Evolutionary conservation across 2,888 invertebrate species (phyloP), one percentile per base, ranked within the genome.

Genomic region (Nyleta sp.): DNA sequence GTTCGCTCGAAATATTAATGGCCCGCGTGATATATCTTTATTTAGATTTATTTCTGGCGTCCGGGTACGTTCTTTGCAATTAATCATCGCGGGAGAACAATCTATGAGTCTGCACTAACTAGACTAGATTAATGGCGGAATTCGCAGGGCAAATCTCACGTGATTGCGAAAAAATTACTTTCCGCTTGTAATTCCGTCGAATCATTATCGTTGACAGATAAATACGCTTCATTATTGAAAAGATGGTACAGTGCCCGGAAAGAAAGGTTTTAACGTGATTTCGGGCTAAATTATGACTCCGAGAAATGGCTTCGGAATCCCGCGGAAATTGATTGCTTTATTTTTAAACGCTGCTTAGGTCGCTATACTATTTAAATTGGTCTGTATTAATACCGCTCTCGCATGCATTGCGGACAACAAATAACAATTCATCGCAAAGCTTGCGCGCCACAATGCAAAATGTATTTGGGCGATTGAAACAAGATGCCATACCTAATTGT

Each of bases 1-100:
- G 72, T 62, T 50, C 38, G 74, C 67, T 77, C 28, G 48, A 74
- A 79, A 79, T 81, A 79, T 81, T 80, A 82, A 81, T 81, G 81
- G 76, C 74, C 50, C 64, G 75, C 59, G 62, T 81, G 80, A 84
- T 82, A 80, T 80, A 82, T 84, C 81, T 82, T 83, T 84, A 84
- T 84, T 84, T 81, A 78, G 80, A 83, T 84, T 81, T 80, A 82
- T 80, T 81, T 75, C 72, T 70, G 67, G 55, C 68, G 64, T 74
- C 78, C 76, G 72, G 72, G 65, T 80, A 80, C 75, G 79, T 79
- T 80, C 75, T 67, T 68, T 55, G 80, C 70, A 81, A 84, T 84
- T 82, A 84, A 84, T 84, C 84, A 84, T 84, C 74, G 57, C 72
- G 33, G 28, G 67, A 52, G 57, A 73, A 74, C 75, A 81, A 81